These are phyloP conservation scores for Zosterops japonicus DNA, from an alignment of 2,113 vertebrate genomes.

Conservation along the genomic window DNA sequence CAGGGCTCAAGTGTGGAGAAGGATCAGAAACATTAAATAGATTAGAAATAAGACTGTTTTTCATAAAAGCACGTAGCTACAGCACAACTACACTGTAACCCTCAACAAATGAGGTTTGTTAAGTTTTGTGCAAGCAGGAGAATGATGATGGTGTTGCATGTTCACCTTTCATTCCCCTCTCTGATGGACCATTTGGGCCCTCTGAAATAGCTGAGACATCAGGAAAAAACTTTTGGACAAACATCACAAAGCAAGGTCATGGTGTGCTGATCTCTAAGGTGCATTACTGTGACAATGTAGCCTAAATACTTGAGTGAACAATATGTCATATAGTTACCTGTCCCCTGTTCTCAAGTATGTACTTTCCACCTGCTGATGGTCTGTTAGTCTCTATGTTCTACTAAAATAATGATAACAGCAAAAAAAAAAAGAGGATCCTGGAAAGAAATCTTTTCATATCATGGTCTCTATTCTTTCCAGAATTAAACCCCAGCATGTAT, in stretches of 20 bases:
- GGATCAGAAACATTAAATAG: not conserved
- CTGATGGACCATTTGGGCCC: not conserved
- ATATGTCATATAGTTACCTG: accelerated
- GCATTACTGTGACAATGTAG: not conserved
- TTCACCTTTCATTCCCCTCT: not conserved
- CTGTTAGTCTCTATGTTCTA: not conserved
- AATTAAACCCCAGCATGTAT: not conserved
- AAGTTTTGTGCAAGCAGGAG: not conserved
- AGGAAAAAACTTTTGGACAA: not conserved
- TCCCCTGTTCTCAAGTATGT: not conserved
- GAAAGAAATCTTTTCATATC: not conserved
- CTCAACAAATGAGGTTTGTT: not conserved
- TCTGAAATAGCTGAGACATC: not conserved
- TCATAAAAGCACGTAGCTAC: not conserved
- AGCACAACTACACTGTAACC: not conserved
- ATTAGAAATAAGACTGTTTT: not conserved
- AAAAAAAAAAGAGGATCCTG: not conserved
- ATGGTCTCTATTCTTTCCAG: not conserved
- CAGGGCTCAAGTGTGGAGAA: not conserved
- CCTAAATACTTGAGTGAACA: not conserved
- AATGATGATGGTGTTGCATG: accelerated
- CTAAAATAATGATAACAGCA: not conserved
- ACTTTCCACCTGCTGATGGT: not conserved
- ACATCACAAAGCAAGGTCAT: not conserved
- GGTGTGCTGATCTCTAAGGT: not conserved